Evolutionary conservation across 1,140 invertebrate species (phyloP), one percentile per base, ranked within the genome.

Genomic region (Teleopsis dalmanni): DNA sequence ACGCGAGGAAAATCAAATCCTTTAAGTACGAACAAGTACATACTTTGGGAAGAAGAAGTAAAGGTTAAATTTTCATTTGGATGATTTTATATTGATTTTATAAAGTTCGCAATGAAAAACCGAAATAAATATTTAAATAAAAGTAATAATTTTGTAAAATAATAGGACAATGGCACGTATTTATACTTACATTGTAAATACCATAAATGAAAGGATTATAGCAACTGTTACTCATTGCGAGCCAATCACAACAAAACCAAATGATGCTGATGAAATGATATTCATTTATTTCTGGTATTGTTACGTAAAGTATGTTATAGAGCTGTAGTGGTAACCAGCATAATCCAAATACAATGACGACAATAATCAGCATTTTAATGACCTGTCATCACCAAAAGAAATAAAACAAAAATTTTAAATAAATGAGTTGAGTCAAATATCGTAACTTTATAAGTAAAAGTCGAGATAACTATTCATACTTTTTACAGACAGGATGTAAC

Each of bases 191-290:
- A 63, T 89, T 90, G 56, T 87, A 87, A 52, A 90, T 84, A 11
- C 85, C 86, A 60, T 90, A 90, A 52, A 90, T 88, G 58, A 91
- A 88, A 0, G 87, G 87, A 71, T 91, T 91, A 62, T 85, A 87
- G 58, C 86, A 89, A 37, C 85, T 88, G 64, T 90, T 90, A 54
- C 83, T 86, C 86, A 90, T 90, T 1, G 88, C 87, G 51, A 91
- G 67, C 85, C 86, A 90, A 67, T 91, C 86, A 58, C 80, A 86
- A 62, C 81, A 86, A 62, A 91, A 88, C 75, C 79, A 87, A 40
- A 87, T 77, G 8, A 86, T 83, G 60, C 86, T 85, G 48, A 87
- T 87, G 59, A 85, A 86, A 50, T 75, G 73, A 64, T 85, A 87
- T 81, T 80, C 75, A 59, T 87, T 87, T 45, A 88, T 83, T 50